Conservation (phyloP, 2,113 vertebrate genomes). For the Strix aluco region DNA sequence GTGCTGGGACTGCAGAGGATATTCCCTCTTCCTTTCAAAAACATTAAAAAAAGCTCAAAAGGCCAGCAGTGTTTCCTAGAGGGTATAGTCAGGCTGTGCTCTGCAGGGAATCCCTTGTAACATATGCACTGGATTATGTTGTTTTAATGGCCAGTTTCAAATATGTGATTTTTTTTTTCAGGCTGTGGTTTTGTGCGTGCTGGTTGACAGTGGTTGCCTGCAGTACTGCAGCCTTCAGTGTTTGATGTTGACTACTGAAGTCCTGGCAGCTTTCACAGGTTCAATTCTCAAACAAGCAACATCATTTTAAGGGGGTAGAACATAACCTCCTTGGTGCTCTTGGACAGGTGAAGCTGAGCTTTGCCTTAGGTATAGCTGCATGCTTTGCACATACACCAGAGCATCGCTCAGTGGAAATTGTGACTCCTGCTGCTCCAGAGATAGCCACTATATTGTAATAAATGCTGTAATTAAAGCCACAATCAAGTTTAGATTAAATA, state of each 20-base stretch:
- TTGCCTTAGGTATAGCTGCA: neutral
- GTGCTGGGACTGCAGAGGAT: neutral
- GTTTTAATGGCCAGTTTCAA: neutral
- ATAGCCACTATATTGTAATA: neutral
- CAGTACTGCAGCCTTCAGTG: neutral
- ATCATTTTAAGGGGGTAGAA: neutral
- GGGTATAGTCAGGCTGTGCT: neutral
- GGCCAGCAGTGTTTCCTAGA: neutral
- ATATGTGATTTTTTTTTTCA: neutral
- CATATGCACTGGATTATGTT: neutral
- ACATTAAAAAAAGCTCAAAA: neutral
- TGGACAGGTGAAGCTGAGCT: neutral
- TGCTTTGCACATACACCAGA: neutral
- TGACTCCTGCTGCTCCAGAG: neutral
- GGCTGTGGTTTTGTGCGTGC: neutral
- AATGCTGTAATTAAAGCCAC: neutral
- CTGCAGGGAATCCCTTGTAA: neutral
- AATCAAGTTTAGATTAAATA: neutral
- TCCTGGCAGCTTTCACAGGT: neutral
- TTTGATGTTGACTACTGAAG: neutral
- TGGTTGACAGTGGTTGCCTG: neutral
- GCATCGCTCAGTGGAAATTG: fast-evolving
- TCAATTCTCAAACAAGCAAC: neutral
- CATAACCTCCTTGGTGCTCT: neutral
- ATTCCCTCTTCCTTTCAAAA: neutral